phyloP scores from a whole-genome alignment of 2,888 invertebrate species.

The Merodon equestris region DNA sequence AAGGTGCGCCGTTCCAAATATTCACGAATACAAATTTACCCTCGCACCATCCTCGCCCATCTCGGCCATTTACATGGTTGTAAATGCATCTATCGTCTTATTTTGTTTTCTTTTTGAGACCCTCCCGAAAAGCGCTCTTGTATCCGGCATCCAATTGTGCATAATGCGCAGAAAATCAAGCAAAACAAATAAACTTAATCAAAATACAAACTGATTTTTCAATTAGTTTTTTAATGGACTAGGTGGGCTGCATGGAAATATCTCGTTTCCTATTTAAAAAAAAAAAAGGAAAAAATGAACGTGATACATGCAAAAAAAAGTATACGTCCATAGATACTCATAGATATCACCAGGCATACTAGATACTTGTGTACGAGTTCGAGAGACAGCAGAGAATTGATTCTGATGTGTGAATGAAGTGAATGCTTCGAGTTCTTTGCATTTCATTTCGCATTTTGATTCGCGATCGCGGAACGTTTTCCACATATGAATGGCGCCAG shows the following conservation, averaged over 20 bases:
- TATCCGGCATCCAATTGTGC: background rate
- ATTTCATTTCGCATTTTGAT: slow-evolving; percentile 56
- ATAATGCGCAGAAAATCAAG: background rate
- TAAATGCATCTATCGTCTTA: slow-evolving; percentile 37
- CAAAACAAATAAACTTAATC: slow-evolving; percentile 19
- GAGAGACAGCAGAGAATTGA: slow-evolving; percentile 39
- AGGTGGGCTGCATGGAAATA: slow-evolving; percentile 54
- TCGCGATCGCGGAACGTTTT: slow-evolving; percentile 57
- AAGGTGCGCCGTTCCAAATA: slow-evolving; percentile 64
- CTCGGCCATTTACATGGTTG: slow-evolving; percentile 47
- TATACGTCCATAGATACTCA: no score
- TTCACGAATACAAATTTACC: background rate
- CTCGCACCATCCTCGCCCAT: no score
- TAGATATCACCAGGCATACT: no score
- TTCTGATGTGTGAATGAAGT: slow-evolving; percentile 52
- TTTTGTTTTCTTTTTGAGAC: slow-evolving; percentile 7
- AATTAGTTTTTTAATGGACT: slow-evolving; percentile 62
- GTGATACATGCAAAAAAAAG: no score
- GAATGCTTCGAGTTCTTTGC: slow-evolving; percentile 62
- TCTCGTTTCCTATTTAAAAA: slow-evolving; percentile 56
- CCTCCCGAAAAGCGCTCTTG: no score
- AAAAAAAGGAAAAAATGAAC: no score
- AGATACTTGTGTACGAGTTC: slow-evolving; percentile 5
- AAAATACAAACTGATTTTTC: slow-evolving; percentile 63
- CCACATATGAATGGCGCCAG: slow-evolving; percentile 65